Evolutionary conservation across 1,140 invertebrate genomes (phyloP), one percentile per base, ranked within the genome.

Genomic region (Listronotus oregonensis): DNA sequence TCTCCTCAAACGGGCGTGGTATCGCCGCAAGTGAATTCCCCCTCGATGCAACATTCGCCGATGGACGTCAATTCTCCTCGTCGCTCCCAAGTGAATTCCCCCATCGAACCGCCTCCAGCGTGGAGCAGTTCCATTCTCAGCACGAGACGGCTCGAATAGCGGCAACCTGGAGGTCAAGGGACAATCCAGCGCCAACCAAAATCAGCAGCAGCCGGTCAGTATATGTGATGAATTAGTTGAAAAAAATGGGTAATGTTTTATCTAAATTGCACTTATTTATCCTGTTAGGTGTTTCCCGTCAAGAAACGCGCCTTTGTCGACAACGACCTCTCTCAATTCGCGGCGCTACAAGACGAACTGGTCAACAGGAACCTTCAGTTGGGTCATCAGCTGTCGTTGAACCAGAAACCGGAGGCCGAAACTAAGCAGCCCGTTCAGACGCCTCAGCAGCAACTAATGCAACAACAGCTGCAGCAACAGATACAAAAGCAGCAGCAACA

Each of bases 241-340:
- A 14, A 14, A 42, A 42, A 1, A 12, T 42, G 10, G 3, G 40
- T 12, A 12, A 1, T 42, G 1, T n/a, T 40, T 40, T 40, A 40
- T 40, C 8, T 40, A 40, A 40, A 9, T 8, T 40, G 8, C 39
- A 40, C 5, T 27, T 27, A 3, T 27, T 27, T 27, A 5, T 5
- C 3, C 34, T 46, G 7, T 46, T 14, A 72, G 10, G 71, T 76
- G 49, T 81, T 79, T 59, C 81, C 81, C 21, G 80, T 82, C 7
- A 87, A 87, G 71, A 87, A 87, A 73, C 78, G 86, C 46, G 81
- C 79, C 14, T 87, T 86, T 61, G 84, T 80, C 74, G 86, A 86
- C 75, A 78, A 77, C 7, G 77, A 80, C 17, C 39, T 66, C 3
- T 62, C 57, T n/a, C 67, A 73, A 32, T 34, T 71, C 18, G 49